Percentiles rank a stretch among this genome's conserved stretches.
These are phyloP conservation scores for Erebia ligea DNA, from an alignment of 2,888 invertebrate species.

Conservation along the genomic window DNA sequence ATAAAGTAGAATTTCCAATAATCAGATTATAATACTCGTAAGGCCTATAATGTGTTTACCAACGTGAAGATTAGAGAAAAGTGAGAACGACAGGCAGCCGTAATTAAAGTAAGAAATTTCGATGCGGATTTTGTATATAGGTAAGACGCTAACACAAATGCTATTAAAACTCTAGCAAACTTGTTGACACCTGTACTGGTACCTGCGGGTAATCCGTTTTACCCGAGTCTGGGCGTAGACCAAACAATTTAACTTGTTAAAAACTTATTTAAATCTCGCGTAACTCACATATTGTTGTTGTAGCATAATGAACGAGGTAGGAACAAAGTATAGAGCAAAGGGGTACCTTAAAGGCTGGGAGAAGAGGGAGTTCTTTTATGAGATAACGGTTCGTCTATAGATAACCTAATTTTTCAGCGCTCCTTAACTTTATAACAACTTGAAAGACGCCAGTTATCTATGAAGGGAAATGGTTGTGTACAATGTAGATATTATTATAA, in stretches of 20 bases:
- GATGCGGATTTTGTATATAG: constrained; percentile 6
- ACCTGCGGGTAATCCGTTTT: constrained; percentile 37
- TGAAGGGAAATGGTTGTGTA: no score
- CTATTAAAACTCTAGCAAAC: constrained; percentile 39
- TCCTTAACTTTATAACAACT: not conserved
- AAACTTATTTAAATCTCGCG: constrained; percentile 42
- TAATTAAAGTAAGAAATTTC: constrained; percentile 15
- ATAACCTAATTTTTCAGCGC: constrained; percentile 1
- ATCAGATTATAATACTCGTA: not conserved
- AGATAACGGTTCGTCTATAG: not conserved
- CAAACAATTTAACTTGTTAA: constrained; percentile 44
- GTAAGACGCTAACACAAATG: constrained; percentile 31
- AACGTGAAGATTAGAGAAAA: not conserved
- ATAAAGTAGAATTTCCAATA: no score
- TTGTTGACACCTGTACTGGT: constrained; percentile 43
- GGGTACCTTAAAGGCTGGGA: not conserved
- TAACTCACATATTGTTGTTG: constrained; percentile 34
- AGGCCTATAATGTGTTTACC: not conserved
- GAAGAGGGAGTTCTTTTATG: not conserved
- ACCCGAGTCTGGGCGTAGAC: constrained; percentile 29
- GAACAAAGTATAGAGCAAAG: not conserved
- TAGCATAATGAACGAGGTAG: constrained; percentile 14
- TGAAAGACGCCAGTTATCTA: no score
- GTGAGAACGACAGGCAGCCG: not conserved
- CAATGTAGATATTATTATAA: no score